Evolutionary conservation across 2,113 vertebrate genomes (phyloP), one percentile per base, ranked within the genome.

Genomic region (Amphiprion percula): DNA sequence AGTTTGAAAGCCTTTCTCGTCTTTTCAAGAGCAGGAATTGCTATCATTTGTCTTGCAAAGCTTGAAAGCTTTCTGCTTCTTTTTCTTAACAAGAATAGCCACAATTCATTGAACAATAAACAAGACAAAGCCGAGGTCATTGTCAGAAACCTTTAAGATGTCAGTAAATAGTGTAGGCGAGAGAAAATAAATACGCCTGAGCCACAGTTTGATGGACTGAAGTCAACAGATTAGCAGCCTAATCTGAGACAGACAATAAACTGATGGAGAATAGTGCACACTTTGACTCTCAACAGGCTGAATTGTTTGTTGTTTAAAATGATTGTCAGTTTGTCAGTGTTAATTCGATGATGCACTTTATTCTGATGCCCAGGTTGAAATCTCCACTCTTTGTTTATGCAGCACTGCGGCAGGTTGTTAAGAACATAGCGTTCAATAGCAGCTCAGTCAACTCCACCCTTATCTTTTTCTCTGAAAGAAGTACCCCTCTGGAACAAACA

Each of bases 31-130:
- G 66, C 26, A 59, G 49, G 66, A 74, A 92, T 86, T 84, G 80
- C 80, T 80, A 75, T 78, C 65, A 79, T 90, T 93, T 91, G 85
- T 91, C 84, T 90, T 82, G 65, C 66, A 84, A 82, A 70, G 77
- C 62, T 71, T 79, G 73, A 91, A 92, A 80, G 86, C 88, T 82
- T 77, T 66, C 52, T 6, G 30, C 30, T 30, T 63, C 68, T 62
- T 80, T 85, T 74, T 76, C 47, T 15, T 8, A 67, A 44, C 47
- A 58, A 55, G 49, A 49, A 89, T 77, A 61, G 71, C 64, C 73
- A 61, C 78, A 70, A 83, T 87, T 90, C 63, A 58, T 83, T 77
- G 54, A 73, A 74, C 65, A 71, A 46, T 26, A 72, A 61, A 83
- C 41, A 61, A 74, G 56, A 87, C 69, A 53, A 72, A 17, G 58